Conservation (phyloP, 2,797 vertebrate species). For the Characodon lateralis region DNA sequence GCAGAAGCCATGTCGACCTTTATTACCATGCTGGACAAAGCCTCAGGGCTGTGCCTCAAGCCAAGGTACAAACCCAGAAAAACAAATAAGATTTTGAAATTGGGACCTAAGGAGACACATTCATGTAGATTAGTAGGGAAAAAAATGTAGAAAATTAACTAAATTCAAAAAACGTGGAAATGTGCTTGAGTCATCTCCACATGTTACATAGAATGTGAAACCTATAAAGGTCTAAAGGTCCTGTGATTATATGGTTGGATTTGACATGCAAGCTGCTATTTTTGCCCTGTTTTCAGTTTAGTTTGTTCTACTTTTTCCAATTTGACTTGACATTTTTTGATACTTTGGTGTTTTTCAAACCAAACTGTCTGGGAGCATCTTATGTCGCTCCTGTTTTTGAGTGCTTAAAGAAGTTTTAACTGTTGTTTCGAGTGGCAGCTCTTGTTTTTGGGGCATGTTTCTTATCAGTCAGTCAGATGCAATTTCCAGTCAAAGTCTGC, state of each 20-base stretch:
- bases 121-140: background rate
- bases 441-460: background rate
- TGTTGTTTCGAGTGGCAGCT: background rate
- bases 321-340: background rate
- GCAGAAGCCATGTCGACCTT: background rate
- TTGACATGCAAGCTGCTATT: too few species aligned
- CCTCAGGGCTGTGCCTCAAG: background rate
- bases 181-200: too few species aligned
- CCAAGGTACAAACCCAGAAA: background rate
- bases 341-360: background rate
- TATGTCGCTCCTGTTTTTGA: background rate
- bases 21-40: background rate
- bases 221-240: too few species aligned
- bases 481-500: background rate
- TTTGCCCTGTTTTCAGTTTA: background rate
- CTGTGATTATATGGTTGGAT: background rate
- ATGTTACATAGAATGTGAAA: too few species aligned
- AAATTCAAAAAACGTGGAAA: too few species aligned
- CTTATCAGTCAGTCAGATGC: background rate
- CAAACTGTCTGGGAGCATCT: background rate
- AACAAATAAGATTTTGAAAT: too few species aligned
- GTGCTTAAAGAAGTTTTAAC: background rate
- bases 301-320: background rate
- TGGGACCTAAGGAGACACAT: background rate
- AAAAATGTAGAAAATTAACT: background rate